Conservation (phyloP, 2,797 vertebrate species). For the Bucorvus abyssinicus region DNA sequence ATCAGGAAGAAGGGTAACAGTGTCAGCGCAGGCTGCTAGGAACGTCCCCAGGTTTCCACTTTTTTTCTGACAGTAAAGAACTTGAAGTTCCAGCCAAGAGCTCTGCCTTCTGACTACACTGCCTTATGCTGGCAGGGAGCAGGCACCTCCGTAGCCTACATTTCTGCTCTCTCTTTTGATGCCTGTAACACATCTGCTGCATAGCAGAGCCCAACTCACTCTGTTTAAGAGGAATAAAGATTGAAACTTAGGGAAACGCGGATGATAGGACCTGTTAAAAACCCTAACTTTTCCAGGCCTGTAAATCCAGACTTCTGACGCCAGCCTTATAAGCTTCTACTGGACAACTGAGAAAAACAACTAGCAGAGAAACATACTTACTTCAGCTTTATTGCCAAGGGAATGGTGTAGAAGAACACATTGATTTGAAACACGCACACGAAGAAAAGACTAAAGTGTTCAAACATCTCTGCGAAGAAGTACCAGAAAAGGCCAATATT, state of each 20-base stretch:
- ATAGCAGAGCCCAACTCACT: background rate
- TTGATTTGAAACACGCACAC: conserved; percentile 99
- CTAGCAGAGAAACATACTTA: conserved; percentile 72
- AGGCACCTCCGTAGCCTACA: background rate
- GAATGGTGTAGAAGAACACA: conserved; percentile 96
- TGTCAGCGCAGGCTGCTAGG: background rate
- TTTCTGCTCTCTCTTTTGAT: background rate
- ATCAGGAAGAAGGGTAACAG: background rate
- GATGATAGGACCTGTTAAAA: background rate
- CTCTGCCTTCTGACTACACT: background rate
- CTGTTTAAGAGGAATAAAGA: background rate
- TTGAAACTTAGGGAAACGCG: background rate
- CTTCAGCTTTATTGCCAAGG: conserved; percentile 95
- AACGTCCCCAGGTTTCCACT: background rate
- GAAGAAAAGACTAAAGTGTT: conserved; percentile 98
- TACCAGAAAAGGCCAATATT: conserved; percentile 99
- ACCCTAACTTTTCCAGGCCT: background rate
- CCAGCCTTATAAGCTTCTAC: background rate
- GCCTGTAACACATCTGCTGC: background rate
- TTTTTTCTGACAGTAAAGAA: background rate
- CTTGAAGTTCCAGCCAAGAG: background rate
- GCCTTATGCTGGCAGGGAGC: background rate
- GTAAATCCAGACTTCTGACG: background rate
- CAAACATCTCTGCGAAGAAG: conserved; percentile 99
- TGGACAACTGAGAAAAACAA: background rate